These are phyloP conservation scores for Schizothorax lantsangensis DNA, from an alignment of 2,797 vertebrate genomes.

Conservation along the genomic window DNA sequence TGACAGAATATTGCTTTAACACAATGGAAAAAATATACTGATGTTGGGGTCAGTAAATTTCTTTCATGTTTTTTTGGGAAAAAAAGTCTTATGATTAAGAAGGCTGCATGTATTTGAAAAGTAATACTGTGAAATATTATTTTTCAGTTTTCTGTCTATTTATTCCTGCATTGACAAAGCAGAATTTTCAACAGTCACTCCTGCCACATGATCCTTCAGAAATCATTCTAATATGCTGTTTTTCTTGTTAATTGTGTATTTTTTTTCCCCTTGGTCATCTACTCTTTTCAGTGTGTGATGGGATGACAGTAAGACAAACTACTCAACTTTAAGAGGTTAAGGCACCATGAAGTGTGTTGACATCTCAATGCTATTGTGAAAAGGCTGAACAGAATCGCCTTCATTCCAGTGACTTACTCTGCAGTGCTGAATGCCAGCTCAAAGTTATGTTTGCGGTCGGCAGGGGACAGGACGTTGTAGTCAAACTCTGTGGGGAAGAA, in stretches of 20 bases:
- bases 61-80: not conserved
- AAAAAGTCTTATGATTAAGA: not conserved
- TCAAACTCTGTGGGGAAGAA: slow-evolving; percentile 96
- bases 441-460: slow-evolving; percentile 90
- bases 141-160: not conserved
- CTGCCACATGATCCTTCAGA: not conserved
- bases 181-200: not conserved
- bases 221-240: not conserved
- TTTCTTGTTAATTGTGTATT: not conserved
- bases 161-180: not conserved
- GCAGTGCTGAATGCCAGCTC: slow-evolving; percentile 92
- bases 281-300: not conserved
- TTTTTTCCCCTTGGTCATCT: not conserved
- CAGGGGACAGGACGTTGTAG: slow-evolving; percentile 84
- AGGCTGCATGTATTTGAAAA: not conserved
- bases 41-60: no score
- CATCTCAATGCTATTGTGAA: not conserved
- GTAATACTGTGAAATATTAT: not conserved
- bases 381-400: slow-evolving; percentile 27
- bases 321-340: slow-evolving; percentile 18
- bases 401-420: slow-evolving; percentile 84
- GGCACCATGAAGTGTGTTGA: slow-evolving; percentile 18
- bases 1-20: not conserved
- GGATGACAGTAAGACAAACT: not conserved
- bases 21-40: not conserved